Conservation (phyloP, 2,888 invertebrate genomes). For the Oligia fasciuncula region DNA sequence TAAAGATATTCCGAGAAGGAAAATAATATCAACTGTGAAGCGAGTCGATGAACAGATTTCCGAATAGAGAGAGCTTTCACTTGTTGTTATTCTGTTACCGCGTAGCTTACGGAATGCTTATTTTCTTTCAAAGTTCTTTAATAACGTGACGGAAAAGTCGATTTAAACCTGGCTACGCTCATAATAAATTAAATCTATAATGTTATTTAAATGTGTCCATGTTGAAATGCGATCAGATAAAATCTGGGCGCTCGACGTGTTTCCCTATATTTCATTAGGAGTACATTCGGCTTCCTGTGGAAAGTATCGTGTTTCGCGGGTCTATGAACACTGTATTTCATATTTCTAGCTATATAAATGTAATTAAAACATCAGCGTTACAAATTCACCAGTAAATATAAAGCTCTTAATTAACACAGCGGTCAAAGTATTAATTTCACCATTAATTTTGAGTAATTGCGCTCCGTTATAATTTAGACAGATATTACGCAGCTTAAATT, state of each 20-base stretch:
- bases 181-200: slow-evolving; percentile 52
- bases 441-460: slow-evolving; percentile 89
- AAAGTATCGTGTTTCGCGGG: slow-evolving; percentile 61
- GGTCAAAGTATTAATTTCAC: slow-evolving; percentile 89
- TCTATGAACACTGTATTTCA: slow-evolving; percentile 60
- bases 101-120: slow-evolving; percentile 54
- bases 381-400: slow-evolving; percentile 80
- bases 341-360: slow-evolving; percentile 62
- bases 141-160: slow-evolving; percentile 44
- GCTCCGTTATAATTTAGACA: slow-evolving; percentile 83
- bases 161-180: slow-evolving; percentile 46
- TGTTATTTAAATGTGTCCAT: slow-evolving; percentile 46
- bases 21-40: slow-evolving; percentile 68
- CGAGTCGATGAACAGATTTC: slow-evolving; percentile 69
- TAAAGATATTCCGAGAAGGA: slow-evolving; percentile 67
- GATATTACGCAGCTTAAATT: slow-evolving; percentile 85
- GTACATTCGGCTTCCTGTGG: slow-evolving; percentile 41
- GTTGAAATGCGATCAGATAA: slow-evolving; percentile 47
- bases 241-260: slow-evolving; percentile 15
- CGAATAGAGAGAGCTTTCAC: slow-evolving; percentile 67
- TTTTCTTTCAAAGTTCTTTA: slow-evolving; percentile 58
- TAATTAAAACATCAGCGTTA: slow-evolving; percentile 76
- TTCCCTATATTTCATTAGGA: slow-evolving; percentile 49
- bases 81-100: slow-evolving; percentile 64
- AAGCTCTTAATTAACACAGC: slow-evolving; percentile 87